These are phyloP conservation scores for Brachionichthys hirsutus DNA, from an alignment of 2,113 vertebrate species.

Conservation along the genomic window DNA sequence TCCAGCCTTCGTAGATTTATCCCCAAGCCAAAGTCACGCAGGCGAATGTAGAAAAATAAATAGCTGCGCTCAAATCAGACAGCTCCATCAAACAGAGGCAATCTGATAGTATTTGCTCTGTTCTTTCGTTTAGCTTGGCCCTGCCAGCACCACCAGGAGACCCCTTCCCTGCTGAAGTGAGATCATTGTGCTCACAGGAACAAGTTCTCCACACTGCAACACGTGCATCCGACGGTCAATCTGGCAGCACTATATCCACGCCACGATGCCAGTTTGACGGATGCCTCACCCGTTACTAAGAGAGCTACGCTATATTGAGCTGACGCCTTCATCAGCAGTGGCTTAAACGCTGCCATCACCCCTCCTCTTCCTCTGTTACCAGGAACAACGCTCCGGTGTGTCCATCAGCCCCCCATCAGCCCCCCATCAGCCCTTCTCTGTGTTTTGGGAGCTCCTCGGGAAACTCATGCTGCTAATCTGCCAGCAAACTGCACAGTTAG, in stretches of 20 bases:
- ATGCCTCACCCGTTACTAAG: slow-evolving; percentile 42
- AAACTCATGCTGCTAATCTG: slow-evolving; percentile 73
- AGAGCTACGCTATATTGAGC: slow-evolving; percentile 27
- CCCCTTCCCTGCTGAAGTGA: slow-evolving; percentile 13
- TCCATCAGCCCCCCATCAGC: slow-evolving; percentile 69
- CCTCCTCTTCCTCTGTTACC: slow-evolving; percentile 28
- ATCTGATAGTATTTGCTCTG: slow-evolving; percentile 48
- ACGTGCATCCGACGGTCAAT: slow-evolving; percentile 27
- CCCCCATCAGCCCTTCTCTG: slow-evolving; percentile 59
- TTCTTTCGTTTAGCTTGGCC: slow-evolving; percentile 35
- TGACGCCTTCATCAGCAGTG: slow-evolving; percentile 68
- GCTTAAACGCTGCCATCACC: slow-evolving; percentile 42
- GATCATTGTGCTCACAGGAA: slow-evolving; percentile 42
- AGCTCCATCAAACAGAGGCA: slow-evolving; percentile 49
- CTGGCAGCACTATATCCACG: slow-evolving; percentile 35
- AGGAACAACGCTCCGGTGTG: slow-evolving; percentile 53
- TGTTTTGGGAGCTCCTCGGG: slow-evolving; percentile 50
- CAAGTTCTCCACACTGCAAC: slow-evolving; percentile 11
- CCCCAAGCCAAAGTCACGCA: slow-evolving; percentile 24
- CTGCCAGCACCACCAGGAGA: slow-evolving; percentile 36
- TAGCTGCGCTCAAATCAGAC: slow-evolving; percentile 37
- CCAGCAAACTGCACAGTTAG: slow-evolving; percentile 62
- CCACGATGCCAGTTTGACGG: slow-evolving; percentile 41
- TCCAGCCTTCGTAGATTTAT: slow-evolving; percentile 35
- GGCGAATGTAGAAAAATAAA: slow-evolving; percentile 10